Conservation (phyloP, 1,140 invertebrate genomes). For the Euwallacea similis region DNA sequence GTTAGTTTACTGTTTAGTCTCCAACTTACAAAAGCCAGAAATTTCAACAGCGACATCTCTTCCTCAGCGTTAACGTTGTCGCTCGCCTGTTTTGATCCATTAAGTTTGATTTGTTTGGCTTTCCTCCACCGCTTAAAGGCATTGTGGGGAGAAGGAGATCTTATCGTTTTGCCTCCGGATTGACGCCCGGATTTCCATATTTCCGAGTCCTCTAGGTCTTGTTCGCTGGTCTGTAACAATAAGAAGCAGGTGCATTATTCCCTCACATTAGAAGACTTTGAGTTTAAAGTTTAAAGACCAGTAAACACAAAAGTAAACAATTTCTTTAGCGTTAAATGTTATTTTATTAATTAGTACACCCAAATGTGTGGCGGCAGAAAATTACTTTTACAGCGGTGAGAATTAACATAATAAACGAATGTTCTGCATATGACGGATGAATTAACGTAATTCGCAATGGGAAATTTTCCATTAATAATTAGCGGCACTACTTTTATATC, state of each 20-base stretch:
- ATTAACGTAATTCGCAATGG: not conserved
- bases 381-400: not conserved
- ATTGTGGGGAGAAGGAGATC: slow-evolving; percentile 43
- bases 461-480: not conserved
- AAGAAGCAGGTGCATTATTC: not conserved
- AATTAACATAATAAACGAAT: not conserved
- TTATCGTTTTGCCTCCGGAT: slow-evolving; percentile 25
- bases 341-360: no score
- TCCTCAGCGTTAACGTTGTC: slow-evolving; percentile 46
- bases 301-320: no score
- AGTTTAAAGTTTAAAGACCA: no score
- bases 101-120: slow-evolving; percentile 43
- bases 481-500: no score
- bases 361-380: not conserved
- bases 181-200: slow-evolving; percentile 46
- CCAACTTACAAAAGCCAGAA: slow-evolving; percentile 65
- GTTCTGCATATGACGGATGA: not conserved
- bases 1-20: slow-evolving; percentile 18
- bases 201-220: slow-evolving; percentile 49
- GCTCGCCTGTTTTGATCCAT: slow-evolving; percentile 34
- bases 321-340: no score
- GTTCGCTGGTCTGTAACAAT: slow-evolving; percentile 49
- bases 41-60: slow-evolving; percentile 64
- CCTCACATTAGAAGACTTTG: no score
- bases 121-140: slow-evolving; percentile 52